Conservation (phyloP, 2,888 invertebrate species). For the Trileptium ribeirensis region DNA sequence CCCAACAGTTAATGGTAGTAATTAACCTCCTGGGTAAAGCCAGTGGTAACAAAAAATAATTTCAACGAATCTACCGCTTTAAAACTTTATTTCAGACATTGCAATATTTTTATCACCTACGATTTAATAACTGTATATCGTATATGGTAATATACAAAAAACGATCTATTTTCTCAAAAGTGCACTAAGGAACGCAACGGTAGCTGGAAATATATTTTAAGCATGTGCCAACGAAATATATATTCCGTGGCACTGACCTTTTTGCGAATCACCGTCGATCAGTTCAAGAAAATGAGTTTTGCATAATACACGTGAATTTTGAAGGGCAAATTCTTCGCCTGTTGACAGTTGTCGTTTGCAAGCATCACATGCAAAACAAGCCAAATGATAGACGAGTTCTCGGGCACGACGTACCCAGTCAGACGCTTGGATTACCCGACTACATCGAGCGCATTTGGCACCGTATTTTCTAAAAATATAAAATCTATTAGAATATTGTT, state of each 20-base stretch:
- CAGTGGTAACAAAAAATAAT: too few relatives aligned
- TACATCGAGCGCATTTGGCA: conserved; percentile 90
- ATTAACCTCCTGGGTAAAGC: too few relatives aligned
- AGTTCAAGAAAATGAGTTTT: conserved; percentile 84
- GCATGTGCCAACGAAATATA: too few relatives aligned
- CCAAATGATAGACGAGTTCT: conserved; percentile 90
- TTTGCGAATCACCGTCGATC: conserved; percentile 43
- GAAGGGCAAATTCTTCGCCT: conserved; percentile 76
- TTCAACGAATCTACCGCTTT: too few relatives aligned
- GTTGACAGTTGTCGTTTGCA: conserved; percentile 54
- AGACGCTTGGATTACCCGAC: conserved; percentile 79
- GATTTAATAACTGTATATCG: too few relatives aligned
- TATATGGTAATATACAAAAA: too few relatives aligned
- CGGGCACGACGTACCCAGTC: conserved; percentile 96
- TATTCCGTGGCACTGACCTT: conserved; percentile 17
- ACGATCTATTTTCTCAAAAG: too few relatives aligned
- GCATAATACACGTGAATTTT: conserved; percentile 87
- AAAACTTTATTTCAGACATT: too few relatives aligned
- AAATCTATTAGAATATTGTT: not conserved
- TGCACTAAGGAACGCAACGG: too few relatives aligned
- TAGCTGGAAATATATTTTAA: too few relatives aligned
- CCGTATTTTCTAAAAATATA: conserved; percentile 83
- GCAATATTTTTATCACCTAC: too few relatives aligned
- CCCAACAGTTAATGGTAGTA: too few relatives aligned
- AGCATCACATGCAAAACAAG: conserved; percentile 96